Percentiles rank a stretch among this genome's conserved stretches.
phyloP scores from a whole-genome alignment of 2,888 invertebrate species.

The Noctua comes region DNA sequence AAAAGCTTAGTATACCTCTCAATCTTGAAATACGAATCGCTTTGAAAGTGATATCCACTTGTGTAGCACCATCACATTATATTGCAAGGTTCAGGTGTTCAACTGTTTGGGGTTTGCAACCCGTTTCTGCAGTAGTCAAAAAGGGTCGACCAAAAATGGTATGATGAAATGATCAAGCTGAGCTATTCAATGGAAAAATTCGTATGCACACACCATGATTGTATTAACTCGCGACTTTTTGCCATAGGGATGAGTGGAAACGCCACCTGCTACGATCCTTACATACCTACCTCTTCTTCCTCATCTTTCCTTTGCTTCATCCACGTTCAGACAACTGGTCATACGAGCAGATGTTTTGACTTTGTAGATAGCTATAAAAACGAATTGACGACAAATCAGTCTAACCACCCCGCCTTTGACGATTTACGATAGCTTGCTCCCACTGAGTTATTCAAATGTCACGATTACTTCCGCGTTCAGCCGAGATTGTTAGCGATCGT shows the following conservation, averaged over 20 bases:
- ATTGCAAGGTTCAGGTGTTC: background rate
- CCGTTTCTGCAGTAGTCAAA: background rate
- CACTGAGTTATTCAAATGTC: constrained; percentile 59
- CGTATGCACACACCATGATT: background rate
- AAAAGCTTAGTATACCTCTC: too few relatives aligned
- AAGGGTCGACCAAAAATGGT: background rate
- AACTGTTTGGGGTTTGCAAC: background rate
- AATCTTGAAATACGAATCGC: background rate
- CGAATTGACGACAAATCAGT: constrained; percentile 4
- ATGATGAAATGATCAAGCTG: background rate
- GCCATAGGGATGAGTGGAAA: too few relatives aligned
- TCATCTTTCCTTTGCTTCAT: background rate
- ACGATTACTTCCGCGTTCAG: constrained; percentile 26
- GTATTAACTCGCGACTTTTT: background rate
- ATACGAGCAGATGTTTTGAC: background rate
- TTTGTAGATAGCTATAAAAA: background rate
- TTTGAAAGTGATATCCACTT: background rate
- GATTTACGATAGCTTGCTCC: constrained; percentile 36
- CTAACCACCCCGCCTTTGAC: constrained; percentile 1
- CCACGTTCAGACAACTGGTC: background rate
- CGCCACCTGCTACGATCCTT: background rate
- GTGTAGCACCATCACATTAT: background rate
- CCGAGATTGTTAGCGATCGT: constrained; percentile 48
- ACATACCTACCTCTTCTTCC: background rate
- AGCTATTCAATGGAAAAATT: background rate